These are phyloP conservation scores for Echinops telfairi DNA, from an alignment of 2,113 vertebrate genomes.

Conservation along the genomic window DNA sequence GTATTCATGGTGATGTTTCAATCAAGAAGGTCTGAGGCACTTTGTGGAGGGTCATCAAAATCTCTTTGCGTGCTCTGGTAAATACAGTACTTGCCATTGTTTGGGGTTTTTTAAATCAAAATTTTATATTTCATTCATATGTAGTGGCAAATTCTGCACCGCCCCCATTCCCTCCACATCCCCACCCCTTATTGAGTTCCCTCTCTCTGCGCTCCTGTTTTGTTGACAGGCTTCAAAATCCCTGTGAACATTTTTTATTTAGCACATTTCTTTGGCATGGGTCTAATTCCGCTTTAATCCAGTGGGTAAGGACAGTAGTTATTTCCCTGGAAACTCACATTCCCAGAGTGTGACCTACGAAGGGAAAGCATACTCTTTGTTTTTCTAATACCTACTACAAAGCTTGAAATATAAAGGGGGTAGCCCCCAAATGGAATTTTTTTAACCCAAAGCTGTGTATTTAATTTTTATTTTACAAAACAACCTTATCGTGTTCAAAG, in stretches of 20 bases:
- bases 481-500: no score
- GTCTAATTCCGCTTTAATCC: constrained; percentile 49
- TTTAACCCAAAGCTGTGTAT: no score
- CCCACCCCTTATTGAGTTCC: not conserved
- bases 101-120: not conserved
- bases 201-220: not conserved
- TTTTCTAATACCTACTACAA: constrained; percentile 20
- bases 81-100: not conserved
- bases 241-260: constrained; percentile 14
- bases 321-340: constrained; percentile 38
- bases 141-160: not conserved
- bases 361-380: not conserved
- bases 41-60: not conserved
- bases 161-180: no score
- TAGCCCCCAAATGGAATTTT: no score
- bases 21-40: not conserved
- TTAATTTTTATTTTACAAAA: no score
- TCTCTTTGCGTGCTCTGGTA: not conserved
- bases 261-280: constrained; percentile 54
- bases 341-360: not conserved
- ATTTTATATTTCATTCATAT: constrained; percentile 35
- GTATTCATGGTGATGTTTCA: not conserved
- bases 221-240: constrained; percentile 26
- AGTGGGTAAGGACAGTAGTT: not conserved
- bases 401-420: not conserved